Evolutionary conservation across 2,888 invertebrate species (phyloP), one percentile per base, ranked within the genome.

Genomic region (Hyposoter didymator): DNA sequence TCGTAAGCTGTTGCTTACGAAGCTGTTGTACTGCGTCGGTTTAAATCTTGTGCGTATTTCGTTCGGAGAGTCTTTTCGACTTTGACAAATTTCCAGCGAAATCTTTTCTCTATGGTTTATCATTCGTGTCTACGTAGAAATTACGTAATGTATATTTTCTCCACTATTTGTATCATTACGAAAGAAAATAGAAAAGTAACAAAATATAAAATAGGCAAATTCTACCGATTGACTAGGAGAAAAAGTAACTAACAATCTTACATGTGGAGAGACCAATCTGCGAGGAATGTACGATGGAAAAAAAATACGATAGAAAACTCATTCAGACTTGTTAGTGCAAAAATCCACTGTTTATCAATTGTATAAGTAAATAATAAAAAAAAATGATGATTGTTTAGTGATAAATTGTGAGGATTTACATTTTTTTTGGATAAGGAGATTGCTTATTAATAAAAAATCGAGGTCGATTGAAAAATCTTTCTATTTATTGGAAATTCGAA

Each of bases 401-500:
- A 35, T 3, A 47, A 47, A 28, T 14, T 22, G 7, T 19, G 2
- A 52, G 6, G 19, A 52, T 32, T 32, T 67, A 67, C 28, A 62
- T 49, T 52, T 52, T 52, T 1, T 1, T 6, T n/a, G 28, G 74
- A 69, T 52, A n/a, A 55, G 35, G 62, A 12, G n/a, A 64, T 66
- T 52, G 10, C 32, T 52, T 8, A 74, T 79, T 2, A 67, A 69
- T 69, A 2, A 69, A 43, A 78, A 59, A 47, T 6, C 66, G 22
- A 80, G 35, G 32, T 78, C 43, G 49, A 66, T 85, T 82, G 82
- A 59, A 67, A 80, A 80, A 80, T 80, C 49, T 72, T 70, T 55
- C 84, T 64, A 84, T 91, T 91, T 91, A 91, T 92, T 80, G 87
- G 88, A 90, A 91, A 90, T 89, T 55, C 80, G 62, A 91, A 90